Evolutionary conservation across 1,140 invertebrate genomes (phyloP), one percentile per base, ranked within the genome.

Genomic region (Stegodyphus dumicola): DNA sequence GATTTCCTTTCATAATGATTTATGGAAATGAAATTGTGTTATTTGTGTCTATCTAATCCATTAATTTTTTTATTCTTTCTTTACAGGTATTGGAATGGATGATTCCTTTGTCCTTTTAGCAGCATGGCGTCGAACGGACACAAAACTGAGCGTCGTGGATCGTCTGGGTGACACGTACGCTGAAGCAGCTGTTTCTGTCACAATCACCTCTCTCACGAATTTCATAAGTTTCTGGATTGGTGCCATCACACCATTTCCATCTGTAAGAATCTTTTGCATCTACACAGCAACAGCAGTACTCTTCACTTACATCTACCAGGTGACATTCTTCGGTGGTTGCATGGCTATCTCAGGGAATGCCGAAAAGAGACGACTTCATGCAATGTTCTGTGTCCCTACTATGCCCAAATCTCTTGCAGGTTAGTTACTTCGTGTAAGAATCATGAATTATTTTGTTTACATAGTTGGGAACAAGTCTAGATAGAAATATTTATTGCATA

Each of bases 181-280:
- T 4, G 91, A 92, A 77, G 91, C 91, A 15, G 91, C 90, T 2
- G 91, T 91, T 7, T 90, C 89, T 15, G 91, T 92, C 65, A 92
- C 91, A 17, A 90, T 92, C 52, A 92, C 91, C 52, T 91, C 91
- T 6, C 87, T 92, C 51, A 92, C 91, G 7, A 91, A 92, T 87
- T 91, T 92, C 78, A 90, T 90, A 49, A 90, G 89, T 67, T 92
- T 92, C 87, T 87, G 87, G 80, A 90, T 90, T 48, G 89, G 98
- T 18, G 96, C 98, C 87, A 94, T 97, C 87, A 98, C 96, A 65
- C 96, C 97, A 3, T 99, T 99, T 89, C 97, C 96, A 33, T 96
- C 95, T 7, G 96, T 99, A 2, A 94, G 95, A 89, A 98, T 99
- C 88, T 99, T 99, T 91, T 99, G 97, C 91, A 95, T 97, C 88